Percentiles rank a stretch among this genome's conserved stretches.
Evolutionary conservation across 2,797 vertebrate genomes (phyloP).

Genomic region (Clarias pachynema): DNA sequence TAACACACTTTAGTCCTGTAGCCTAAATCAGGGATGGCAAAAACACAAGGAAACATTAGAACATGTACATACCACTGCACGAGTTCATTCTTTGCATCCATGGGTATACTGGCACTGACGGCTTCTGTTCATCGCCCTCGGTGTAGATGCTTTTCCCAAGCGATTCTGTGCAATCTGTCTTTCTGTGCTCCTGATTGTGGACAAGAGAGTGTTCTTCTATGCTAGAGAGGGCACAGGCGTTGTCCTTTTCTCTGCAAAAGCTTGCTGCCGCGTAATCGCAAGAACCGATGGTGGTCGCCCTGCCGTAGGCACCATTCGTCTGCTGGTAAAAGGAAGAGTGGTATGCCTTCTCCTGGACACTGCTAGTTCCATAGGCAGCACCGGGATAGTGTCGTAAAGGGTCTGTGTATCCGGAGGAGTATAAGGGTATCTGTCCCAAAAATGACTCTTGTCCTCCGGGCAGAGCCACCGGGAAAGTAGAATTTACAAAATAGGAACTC

Average conservation of each 20-base stretch:
- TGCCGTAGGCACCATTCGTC: constrained; percentile 82
- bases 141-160: constrained; percentile 83
- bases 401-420: constrained; percentile 93
- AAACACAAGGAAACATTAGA: constrained; percentile 11
- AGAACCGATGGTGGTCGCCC: constrained; percentile 74
- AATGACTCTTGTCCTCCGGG: constrained; percentile 94
- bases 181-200: constrained; percentile 85
- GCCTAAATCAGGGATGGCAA: constrained; percentile 20
- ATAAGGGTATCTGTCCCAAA: constrained; percentile 95
- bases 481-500: constrained; percentile 99
- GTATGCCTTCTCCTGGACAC: constrained; percentile 85
- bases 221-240: constrained; percentile 74
- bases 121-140: constrained; percentile 87
- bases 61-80: constrained; percentile 88
- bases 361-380: constrained; percentile 80
- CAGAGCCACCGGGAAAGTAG: constrained; percentile 96
- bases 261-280: constrained; percentile 87
- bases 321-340: constrained; percentile 88
- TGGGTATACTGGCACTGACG: constrained; percentile 84
- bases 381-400: constrained; percentile 90
- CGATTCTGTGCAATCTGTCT: constrained; percentile 87
- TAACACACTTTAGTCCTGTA: constrained; percentile 24
- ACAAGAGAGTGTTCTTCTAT: constrained; percentile 84
- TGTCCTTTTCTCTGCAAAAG: constrained; percentile 92
- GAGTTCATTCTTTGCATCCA: constrained; percentile 97